These are phyloP conservation scores for Leistus spinibarbis DNA, from an alignment of 2,888 invertebrate genomes.

Conservation along the genomic window DNA sequence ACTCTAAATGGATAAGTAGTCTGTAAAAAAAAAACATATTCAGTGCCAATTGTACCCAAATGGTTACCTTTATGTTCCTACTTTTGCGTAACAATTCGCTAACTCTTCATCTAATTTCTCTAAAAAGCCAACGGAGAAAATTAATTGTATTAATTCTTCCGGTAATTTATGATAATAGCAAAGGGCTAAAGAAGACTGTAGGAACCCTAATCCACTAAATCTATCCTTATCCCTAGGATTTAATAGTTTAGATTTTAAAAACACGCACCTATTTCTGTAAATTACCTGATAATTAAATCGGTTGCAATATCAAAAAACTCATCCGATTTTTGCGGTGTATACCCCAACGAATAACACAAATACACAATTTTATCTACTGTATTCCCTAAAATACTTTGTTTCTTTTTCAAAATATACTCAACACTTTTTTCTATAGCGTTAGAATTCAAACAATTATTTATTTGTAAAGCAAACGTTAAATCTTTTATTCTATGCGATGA, in stretches of 20 bases:
- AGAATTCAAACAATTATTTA: conserved; percentile 57
- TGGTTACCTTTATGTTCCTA: conserved; percentile 44
- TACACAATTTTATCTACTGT: conserved; percentile 60
- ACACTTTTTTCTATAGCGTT: conserved; percentile 58
- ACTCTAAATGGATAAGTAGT: conserved; percentile 63
- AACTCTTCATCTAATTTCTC: conserved; percentile 65
- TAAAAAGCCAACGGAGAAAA: conserved; percentile 66
- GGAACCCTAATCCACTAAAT: conserved; percentile 60
- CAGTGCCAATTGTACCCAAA: conserved; percentile 8
- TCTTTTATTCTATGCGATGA: conserved; percentile 59
- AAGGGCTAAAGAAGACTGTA: conserved; percentile 62
- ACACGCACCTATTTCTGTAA: neutral
- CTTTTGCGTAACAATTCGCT: conserved; percentile 62
- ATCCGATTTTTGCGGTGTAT: conserved; percentile 55
- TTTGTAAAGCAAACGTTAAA: conserved; percentile 55
- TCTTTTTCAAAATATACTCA: conserved; percentile 57
- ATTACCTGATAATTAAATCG: conserved; percentile 58
- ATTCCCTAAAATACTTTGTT: conserved; percentile 58
- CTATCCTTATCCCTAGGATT: conserved; percentile 63
- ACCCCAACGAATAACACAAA: conserved; percentile 60
- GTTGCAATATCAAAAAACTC: conserved; percentile 55
- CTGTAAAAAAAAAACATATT: conserved; percentile 49
- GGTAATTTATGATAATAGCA: conserved; percentile 62
- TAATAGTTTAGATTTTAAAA: conserved; percentile 42
- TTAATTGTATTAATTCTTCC: conserved; percentile 59